Evolutionary conservation across 2,113 vertebrate species (phyloP).

Genomic region (Brachyistius frenatus): DNA sequence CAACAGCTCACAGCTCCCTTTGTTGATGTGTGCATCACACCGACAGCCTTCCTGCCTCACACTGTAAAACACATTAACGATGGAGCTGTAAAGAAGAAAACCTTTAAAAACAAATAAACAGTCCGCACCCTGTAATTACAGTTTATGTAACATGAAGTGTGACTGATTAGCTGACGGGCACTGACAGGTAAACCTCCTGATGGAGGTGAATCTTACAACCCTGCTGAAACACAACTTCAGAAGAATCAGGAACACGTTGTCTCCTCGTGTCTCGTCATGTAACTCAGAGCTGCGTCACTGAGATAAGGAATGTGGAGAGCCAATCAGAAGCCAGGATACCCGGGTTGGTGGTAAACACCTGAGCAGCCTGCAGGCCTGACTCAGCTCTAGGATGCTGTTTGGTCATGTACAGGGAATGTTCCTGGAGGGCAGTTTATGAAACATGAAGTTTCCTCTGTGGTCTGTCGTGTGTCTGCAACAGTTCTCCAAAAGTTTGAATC

Average conservation of each 20-base stretch:
- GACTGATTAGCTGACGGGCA: slow-evolving; percentile 35
- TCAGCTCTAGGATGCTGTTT: slow-evolving; percentile 51
- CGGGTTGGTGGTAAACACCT: slow-evolving; percentile 12
- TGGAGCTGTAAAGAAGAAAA: slow-evolving; percentile 44
- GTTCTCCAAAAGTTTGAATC: neutral
- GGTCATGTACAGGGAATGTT: slow-evolving; percentile 52
- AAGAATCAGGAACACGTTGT: neutral
- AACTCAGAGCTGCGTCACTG: slow-evolving; percentile 36
- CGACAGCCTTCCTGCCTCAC: slow-evolving; percentile 49
- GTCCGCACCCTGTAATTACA: slow-evolving; percentile 47
- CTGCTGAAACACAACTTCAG: slow-evolving; percentile 15
- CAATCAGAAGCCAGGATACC: slow-evolving; percentile 30
- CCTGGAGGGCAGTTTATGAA: slow-evolving; percentile 57
- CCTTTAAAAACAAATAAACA: slow-evolving; percentile 44
- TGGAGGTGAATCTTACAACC: neutral
- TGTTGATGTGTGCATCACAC: slow-evolving; percentile 57
- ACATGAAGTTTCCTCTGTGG: slow-evolving; percentile 9
- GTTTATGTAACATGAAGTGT: neutral
- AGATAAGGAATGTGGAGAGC: neutral
- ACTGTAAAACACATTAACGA: slow-evolving; percentile 63
- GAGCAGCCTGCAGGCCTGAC: slow-evolving; percentile 45
- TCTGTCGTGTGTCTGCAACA: neutral
- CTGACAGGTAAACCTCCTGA: slow-evolving; percentile 11
- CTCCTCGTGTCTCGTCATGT: slow-evolving; percentile 53
- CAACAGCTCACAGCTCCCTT: slow-evolving; percentile 71